Conservation (phyloP, 2,113 vertebrate genomes). For the Cairina moschata region DNA sequence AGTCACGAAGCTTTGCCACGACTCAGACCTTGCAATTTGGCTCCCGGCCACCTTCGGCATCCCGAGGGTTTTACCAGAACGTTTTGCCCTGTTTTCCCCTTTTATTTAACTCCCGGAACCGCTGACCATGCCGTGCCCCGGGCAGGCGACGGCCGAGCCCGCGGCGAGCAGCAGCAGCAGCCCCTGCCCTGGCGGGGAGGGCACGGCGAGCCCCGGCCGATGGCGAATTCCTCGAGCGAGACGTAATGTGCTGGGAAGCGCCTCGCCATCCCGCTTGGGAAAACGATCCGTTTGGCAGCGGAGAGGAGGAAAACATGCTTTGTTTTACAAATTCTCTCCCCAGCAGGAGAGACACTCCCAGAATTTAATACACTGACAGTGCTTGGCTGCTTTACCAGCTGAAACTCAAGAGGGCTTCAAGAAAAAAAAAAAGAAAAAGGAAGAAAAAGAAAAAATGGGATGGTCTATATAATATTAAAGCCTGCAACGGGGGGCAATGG, state of each 20-base stretch:
- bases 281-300: slow-evolving; percentile 14
- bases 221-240: slow-evolving; percentile 41
- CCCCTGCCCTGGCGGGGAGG: background rate
- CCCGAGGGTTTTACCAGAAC: background rate
- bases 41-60: background rate
- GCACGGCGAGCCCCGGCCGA: slow-evolving; percentile 21
- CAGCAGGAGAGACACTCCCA: slow-evolving; percentile 68
- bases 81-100: background rate
- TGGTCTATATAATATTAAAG: accelerated
- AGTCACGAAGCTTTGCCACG: background rate
- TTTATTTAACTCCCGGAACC: background rate
- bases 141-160: background rate
- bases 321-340: slow-evolving; percentile 69
- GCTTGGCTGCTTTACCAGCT: slow-evolving; percentile 30
- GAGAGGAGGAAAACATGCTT: slow-evolving; percentile 64
- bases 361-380: slow-evolving; percentile 42
- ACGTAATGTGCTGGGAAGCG: slow-evolving; percentile 60
- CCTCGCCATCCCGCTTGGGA: slow-evolving; percentile 43
- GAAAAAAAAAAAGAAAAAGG: background rate
- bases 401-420: background rate
- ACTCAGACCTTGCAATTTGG: background rate
- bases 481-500: background rate
- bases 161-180: background rate
- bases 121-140: background rate
- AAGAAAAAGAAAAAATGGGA: background rate